Evolutionary conservation across 1,140 invertebrate genomes (phyloP), one percentile per base, ranked within the genome.

Genomic region (Pseudomyrmex flavicornis): DNA sequence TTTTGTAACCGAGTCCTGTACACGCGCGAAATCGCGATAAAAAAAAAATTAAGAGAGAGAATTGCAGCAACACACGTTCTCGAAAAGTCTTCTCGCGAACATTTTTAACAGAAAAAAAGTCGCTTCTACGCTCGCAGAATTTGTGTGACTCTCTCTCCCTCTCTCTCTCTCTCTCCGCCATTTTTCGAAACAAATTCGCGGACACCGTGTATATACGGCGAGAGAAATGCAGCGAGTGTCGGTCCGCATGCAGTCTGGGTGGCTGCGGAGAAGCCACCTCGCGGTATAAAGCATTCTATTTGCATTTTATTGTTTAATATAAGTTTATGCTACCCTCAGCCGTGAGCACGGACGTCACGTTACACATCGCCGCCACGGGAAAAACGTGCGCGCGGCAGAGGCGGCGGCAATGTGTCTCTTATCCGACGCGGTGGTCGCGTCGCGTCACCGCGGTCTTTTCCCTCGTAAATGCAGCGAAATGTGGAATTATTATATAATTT

Each of bases 221-320:
- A 44, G 62, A 58, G 69, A 63, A 82, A 75, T 62, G 70, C 50
- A 62, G 59, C 61, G 26, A 54, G 48, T 22, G 56, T 63, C 58
- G 65, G 73, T 35, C 48, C 61, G 73, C 59, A 76, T 77, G 65
- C 79, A 69, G 54, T 35, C n/a, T 44, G 56, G 80, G 68, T 35
- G 35, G 35, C 20, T 59, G 86, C 82, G 86, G 46, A 66, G 82
- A 82, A 58, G 56, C 62, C 76, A 58, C n/a, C 76, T n/a, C 50
- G 35, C 65, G 85, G 82, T 82, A 90, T 89, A 83, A 90, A 90
- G 76, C 88, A 74, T 90, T 90, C 85, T 89, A 92, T 92, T 92
- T 92, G 91, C 92, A 92, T 92, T 91, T 92, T 92, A 92, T 92
- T 92, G 90, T 92, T 92, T 92, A 92, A 93, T 93, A 92, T 91